Base-by-base conservation (phyloP, 2,113 vertebrate species). In the Glaucidium brasilianum region DNA sequence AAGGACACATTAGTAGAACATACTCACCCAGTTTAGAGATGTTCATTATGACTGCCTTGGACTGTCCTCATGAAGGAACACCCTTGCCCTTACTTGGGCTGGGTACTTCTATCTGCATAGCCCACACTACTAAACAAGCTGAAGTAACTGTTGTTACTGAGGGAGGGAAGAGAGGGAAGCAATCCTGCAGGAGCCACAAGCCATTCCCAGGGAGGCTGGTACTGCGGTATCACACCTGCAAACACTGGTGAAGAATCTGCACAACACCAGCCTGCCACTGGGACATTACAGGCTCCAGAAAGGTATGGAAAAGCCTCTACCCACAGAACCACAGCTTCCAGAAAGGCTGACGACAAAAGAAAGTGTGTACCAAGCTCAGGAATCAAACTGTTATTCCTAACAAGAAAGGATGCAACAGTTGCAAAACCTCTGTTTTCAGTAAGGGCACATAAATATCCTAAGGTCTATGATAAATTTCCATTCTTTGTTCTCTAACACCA, bases 61-160 rank as follows among this genome's bases (percentile, higher is more conserved):
- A 77, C 27, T 5, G 23, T 25, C 72, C 59, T 37, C 0, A 0
- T 34, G 32, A 64, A 85, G 22, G 67, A 29, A 35, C 39, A 35
- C 6, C 39, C n/a, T 55, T 52, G 39, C 34, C 49, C 2, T 1
- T 27, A 53, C 2, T 1, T 27, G 34, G 50, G 50, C 35, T 74
- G 53, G 30, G 35, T 66, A 11, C 53, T 69, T 64, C 45, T 20
- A 23, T 5, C n/a, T 67, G 47, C 35, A 62, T 1, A 11, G 53
- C 32, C 41, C 4, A 2, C 1, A 4, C 35, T 37, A 66, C 55
- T 53, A 13, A 88, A 63, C 35, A 78, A 73, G 27, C 30, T 66
- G 34, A 19, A 59, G 25, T 7, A 72, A 43, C 43, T 43, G 43
- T 43, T 43, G 66, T 18, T 64, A 52, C 19, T 8, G 22, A 2